These are phyloP conservation scores for Atrina japonica DNA, from an alignment of 2,888 invertebrate species.

Conservation along the genomic window DNA sequence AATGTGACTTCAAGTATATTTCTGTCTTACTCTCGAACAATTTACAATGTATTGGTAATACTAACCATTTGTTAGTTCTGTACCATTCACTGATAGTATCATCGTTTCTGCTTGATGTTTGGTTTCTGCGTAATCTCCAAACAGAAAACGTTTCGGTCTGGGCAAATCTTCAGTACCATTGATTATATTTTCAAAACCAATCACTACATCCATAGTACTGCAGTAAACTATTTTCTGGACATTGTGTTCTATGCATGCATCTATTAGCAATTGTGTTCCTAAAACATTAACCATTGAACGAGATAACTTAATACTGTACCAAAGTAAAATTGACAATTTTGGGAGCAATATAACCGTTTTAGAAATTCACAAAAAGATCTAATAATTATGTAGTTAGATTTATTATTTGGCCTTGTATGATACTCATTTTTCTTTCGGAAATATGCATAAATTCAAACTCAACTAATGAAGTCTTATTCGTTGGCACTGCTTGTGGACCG, in stretches of 20 bases:
- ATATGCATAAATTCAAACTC: too few species aligned
- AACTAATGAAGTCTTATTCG: too few species aligned
- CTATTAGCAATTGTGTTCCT: slow-evolving; percentile 84
- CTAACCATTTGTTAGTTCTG: slow-evolving; percentile 81
- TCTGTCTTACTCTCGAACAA: neutral
- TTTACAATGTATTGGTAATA: neutral
- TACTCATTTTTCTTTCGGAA: too few species aligned
- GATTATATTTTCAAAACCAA: slow-evolving; percentile 76
- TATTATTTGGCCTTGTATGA: too few species aligned
- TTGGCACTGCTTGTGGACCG: too few species aligned
- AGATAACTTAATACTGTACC: too few species aligned
- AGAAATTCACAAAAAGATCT: too few species aligned
- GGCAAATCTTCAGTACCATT: slow-evolving; percentile 74
- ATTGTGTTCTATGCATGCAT: slow-evolving; percentile 82
- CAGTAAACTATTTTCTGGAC: slow-evolving; percentile 84
- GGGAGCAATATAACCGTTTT: too few species aligned
- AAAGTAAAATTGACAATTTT: too few species aligned
- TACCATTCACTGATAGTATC: slow-evolving; percentile 83
- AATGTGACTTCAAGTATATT: neutral
- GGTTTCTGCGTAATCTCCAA: slow-evolving; percentile 84
- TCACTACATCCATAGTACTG: slow-evolving; percentile 83
- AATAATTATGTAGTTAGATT: too few species aligned
- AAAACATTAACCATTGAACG: slow-evolving; percentile 26
- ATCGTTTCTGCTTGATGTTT: slow-evolving; percentile 84
- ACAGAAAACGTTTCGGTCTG: slow-evolving; percentile 81